Evolutionary conservation across 2,113 vertebrate species (phyloP).

Genomic region (Sylvicapra grimmia): DNA sequence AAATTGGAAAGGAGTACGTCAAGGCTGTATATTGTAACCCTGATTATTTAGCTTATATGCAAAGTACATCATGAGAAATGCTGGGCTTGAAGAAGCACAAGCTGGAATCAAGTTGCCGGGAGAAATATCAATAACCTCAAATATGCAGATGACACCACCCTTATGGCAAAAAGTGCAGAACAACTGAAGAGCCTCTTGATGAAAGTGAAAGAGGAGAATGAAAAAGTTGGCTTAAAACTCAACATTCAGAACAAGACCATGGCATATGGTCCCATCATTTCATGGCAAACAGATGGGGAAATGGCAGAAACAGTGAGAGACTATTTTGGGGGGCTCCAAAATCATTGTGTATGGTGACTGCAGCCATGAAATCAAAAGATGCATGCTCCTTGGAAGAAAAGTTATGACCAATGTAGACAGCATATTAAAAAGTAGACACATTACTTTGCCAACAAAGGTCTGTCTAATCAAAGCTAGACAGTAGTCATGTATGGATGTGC

Average conservation of each 20-base stretch:
- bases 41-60: not conserved
- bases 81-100: not conserved
- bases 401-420: fast-evolving
- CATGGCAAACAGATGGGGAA: not conserved
- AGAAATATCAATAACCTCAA: not conserved
- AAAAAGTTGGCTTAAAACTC: not conserved
- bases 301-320: not conserved
- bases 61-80: not conserved
- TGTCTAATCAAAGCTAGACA: not conserved
- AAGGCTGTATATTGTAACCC: not conserved
- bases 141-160: not conserved
- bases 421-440: not conserved
- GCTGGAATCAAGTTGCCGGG: not conserved
- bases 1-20: fast-evolving
- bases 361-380: not conserved
- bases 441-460: not conserved
- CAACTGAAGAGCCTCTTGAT: not conserved
- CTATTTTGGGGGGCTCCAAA: fast-evolving
- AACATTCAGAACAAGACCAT: not conserved
- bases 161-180: not conserved
- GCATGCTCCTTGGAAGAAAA: not conserved
- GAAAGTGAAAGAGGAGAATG: not conserved
- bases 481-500: not conserved
- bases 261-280: not conserved
- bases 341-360: not conserved